These are phyloP conservation scores for Pelusios castaneus DNA, from an alignment of 2,113 vertebrate genomes.

Conservation along the genomic window DNA sequence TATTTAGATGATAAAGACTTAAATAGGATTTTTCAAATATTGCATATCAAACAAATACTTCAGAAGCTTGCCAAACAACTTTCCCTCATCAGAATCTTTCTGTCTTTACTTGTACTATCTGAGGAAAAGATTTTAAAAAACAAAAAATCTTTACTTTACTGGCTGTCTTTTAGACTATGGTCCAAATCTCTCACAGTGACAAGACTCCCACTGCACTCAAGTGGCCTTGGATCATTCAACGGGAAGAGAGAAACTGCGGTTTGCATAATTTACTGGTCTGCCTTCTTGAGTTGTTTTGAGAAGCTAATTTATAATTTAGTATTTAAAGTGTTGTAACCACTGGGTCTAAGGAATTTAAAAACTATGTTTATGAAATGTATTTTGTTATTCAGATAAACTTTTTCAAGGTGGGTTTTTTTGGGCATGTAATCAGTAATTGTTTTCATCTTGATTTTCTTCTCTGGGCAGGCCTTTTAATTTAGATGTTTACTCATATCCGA, in stretches of 20 bases:
- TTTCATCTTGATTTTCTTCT: background rate
- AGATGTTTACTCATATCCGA: background rate
- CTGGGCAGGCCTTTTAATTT: background rate
- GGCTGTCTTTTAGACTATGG: background rate
- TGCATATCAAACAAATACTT: background rate
- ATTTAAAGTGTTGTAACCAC: slow-evolving; percentile 35
- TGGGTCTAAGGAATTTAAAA: slow-evolving; percentile 41
- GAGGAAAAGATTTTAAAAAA: background rate
- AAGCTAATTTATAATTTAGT: slow-evolving; percentile 38
- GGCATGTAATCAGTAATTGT: background rate
- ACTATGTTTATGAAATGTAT: slow-evolving; percentile 5
- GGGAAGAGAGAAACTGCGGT: slow-evolving; percentile 27
- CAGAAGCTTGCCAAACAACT: background rate
- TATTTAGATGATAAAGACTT: background rate
- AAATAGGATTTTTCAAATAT: background rate
- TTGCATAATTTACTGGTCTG: slow-evolving; percentile 7
- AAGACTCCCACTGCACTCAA: background rate
- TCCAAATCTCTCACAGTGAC: background rate
- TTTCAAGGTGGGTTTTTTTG: background rate
- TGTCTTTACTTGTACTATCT: background rate
- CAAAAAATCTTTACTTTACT: background rate
- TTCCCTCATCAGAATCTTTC: background rate
- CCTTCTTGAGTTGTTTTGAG: slow-evolving; percentile 15
- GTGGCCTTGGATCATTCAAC: slow-evolving; percentile 14
- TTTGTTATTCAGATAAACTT: background rate